Evolutionary conservation across 2,797 vertebrate genomes (phyloP).

Genomic region (Orientallactaga sibirica): DNA sequence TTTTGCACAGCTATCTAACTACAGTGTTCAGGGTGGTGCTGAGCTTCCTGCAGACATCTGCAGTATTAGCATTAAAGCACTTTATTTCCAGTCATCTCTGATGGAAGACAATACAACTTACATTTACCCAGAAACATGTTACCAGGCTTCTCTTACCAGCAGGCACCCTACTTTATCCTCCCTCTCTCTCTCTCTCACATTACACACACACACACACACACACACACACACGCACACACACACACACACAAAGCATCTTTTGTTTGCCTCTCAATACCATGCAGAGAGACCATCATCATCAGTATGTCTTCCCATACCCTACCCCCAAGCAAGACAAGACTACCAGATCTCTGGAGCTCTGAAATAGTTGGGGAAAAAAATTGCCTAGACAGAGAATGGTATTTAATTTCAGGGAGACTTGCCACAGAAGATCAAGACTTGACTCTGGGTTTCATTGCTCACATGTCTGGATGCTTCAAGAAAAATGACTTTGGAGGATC

Average conservation of each 20-base stretch:
- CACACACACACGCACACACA: constrained; percentile 36
- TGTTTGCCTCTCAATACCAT: constrained; percentile 75
- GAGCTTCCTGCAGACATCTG: constrained; percentile 90
- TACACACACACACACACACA: not conserved
- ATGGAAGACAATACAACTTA: constrained; percentile 87
- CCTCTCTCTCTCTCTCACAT: not conserved
- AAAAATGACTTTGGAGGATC: constrained; percentile 67
- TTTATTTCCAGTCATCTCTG: constrained; percentile 89
- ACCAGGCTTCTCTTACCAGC: constrained; percentile 81
- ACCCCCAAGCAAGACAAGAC: constrained; percentile 55
- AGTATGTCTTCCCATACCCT: constrained; percentile 66
- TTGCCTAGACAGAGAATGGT: constrained; percentile 67
- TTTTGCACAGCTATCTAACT: constrained; percentile 90
- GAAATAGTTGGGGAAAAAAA: constrained; percentile 58
- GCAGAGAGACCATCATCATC: constrained; percentile 66
- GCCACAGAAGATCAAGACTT: constrained; percentile 55
- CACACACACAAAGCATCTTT: constrained; percentile 71
- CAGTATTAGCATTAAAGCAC: constrained; percentile 89
- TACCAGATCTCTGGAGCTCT: constrained; percentile 67
- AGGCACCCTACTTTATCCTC: not conserved
- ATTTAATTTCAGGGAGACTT: constrained; percentile 60
- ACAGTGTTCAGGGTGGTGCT: constrained; percentile 86
- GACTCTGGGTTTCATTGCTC: constrained; percentile 51
- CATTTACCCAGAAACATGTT: constrained; percentile 88
- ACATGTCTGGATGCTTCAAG: constrained; percentile 69